phyloP scores from a whole-genome alignment of 2,113 vertebrate genomes.

The Macrotus californicus region DNA sequence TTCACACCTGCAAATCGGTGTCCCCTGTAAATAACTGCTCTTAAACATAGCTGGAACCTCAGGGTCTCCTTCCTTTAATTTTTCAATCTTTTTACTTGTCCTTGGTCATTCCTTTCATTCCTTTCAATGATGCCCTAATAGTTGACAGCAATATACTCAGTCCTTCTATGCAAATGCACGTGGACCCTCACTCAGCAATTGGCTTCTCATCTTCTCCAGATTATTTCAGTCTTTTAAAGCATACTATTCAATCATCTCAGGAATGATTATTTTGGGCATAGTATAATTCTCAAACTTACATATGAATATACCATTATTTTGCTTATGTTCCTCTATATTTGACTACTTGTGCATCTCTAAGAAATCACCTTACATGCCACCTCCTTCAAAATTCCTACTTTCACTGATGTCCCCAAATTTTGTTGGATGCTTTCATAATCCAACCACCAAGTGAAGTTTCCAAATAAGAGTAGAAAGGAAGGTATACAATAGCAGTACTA shows the following conservation, averaged over 20 bases:
- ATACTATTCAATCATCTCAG: neutral
- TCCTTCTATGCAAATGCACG: neutral
- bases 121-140: neutral
- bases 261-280: neutral
- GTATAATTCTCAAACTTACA: neutral
- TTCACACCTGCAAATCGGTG: neutral
- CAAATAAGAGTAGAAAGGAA: neutral
- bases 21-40: neutral
- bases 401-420: neutral
- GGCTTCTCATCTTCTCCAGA: neutral
- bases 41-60: neutral
- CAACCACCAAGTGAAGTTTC: neutral
- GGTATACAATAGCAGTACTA: neutral
- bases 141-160: neutral
- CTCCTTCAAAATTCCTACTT: neutral
- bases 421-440: neutral
- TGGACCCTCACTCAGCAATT: neutral
- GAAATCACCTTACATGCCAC: neutral
- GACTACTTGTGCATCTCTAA: neutral
- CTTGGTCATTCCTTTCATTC: neutral
- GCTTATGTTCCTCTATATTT: neutral
- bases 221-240: neutral
- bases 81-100: neutral
- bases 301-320: neutral
- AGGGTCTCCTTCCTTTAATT: neutral